Percentiles rank a stretch among this genome's conserved stretches.
Conservation (phyloP, 2,888 invertebrate genomes). For the Parasteatoda lunata region DNA sequence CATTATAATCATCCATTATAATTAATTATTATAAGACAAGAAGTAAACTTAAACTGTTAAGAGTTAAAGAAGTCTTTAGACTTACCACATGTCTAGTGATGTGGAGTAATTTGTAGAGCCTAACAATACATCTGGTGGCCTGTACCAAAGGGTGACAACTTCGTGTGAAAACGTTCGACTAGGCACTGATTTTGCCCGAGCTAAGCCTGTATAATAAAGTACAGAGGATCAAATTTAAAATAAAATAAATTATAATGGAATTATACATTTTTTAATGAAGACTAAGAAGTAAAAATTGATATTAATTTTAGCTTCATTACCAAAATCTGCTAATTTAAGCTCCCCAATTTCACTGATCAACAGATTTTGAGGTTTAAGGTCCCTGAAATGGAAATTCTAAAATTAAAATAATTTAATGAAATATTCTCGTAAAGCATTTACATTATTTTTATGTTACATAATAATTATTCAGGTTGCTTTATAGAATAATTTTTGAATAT, state of each 20-base stretch:
- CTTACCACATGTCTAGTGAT: slow-evolving; percentile 78
- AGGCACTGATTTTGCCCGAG: slow-evolving; percentile 98
- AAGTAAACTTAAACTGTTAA: no score
- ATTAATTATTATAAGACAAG: no score
- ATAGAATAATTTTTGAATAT: neutral
- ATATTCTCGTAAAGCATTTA: neutral
- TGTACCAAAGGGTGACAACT: slow-evolving; percentile 98
- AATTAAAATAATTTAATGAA: neutral
- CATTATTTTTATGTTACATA: neutral
- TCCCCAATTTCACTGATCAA: slow-evolving; percentile 97
- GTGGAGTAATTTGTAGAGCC: slow-evolving; percentile 86
- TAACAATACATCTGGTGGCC: slow-evolving; percentile 97
- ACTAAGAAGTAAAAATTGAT: neutral
- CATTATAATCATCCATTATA: no score
- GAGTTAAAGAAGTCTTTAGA: neutral
- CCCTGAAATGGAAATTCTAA: slow-evolving; percentile 77
- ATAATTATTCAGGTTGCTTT: neutral
- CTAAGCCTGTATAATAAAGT: slow-evolving; percentile 80
- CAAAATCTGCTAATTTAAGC: slow-evolving; percentile 97
- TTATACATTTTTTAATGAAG: neutral
- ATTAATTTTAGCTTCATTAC: slow-evolving; percentile 72
- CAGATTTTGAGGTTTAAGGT: slow-evolving; percentile 98
- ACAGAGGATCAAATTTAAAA: neutral
- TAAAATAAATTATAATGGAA: neutral
- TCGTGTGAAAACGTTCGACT: slow-evolving; percentile 99